phyloP scores from a whole-genome alignment of 2,888 invertebrate genomes.

The Coenonympha glycerion region DNA sequence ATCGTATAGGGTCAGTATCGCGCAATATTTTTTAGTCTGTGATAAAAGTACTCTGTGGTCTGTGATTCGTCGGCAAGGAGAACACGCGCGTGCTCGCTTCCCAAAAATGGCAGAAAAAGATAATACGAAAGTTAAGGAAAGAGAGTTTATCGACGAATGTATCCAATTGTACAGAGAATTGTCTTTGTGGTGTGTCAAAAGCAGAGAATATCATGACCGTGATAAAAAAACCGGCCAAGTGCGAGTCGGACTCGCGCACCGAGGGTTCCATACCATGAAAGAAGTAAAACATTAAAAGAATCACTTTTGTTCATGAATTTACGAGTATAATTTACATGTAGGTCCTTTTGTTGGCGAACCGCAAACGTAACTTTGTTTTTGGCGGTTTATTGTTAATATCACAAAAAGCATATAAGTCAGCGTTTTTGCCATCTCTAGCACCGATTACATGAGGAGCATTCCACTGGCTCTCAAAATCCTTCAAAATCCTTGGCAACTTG shows the following conservation, averaged over 20 bases:
- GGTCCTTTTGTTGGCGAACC: no score
- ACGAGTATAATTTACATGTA: no score
- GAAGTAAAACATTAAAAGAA: no score
- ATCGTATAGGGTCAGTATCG: not conserved
- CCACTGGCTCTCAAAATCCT: constrained; percentile 25
- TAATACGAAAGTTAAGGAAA: constrained; percentile 18
- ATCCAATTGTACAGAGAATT: constrained; percentile 19
- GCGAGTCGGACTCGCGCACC: no score
- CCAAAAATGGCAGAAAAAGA: constrained; percentile 4
- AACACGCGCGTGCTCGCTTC: not conserved
- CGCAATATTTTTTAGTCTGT: constrained; percentile 19
- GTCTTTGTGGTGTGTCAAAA: constrained; percentile 30
- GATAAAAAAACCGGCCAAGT: constrained; percentile 25
- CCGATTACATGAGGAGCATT: constrained; percentile 25
- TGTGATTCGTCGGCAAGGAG: constrained; percentile 2
- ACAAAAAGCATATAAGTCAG: no score
- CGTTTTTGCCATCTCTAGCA: constrained; percentile 28
- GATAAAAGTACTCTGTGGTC: no score
- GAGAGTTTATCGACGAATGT: constrained; percentile 21
- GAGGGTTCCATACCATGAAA: no score
- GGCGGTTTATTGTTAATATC: no score
- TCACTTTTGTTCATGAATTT: no score
- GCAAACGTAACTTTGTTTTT: no score
- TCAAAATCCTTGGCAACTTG: constrained; percentile 22
- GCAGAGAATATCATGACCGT: constrained; percentile 29